Percentiles rank a stretch among this genome's conserved stretches.
Conservation (phyloP, 2,113 vertebrate genomes). For the Acrocephalus arundinaceus region DNA sequence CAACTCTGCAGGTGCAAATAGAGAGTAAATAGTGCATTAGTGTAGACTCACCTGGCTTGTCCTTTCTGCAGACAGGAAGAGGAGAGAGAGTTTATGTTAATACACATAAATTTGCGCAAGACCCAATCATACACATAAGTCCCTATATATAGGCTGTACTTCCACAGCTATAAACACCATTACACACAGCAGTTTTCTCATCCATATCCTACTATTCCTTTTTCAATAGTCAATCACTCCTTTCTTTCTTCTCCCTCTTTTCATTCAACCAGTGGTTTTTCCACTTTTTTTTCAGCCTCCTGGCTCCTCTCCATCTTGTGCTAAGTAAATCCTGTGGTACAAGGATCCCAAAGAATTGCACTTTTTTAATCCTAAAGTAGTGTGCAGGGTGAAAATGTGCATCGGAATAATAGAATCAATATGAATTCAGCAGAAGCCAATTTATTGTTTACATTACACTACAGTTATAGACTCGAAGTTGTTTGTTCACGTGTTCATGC, state of each 20-base stretch:
- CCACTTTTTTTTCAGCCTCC: background rate
- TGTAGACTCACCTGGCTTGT: background rate
- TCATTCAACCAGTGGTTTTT: background rate
- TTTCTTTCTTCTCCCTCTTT: background rate
- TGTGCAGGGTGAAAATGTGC: too few species aligned
- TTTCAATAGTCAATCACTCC: background rate
- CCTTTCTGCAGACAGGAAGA: background rate
- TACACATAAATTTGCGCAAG: background rate
- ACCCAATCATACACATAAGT: background rate
- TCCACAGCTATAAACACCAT: background rate
- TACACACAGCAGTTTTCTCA: background rate
- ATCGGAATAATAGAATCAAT: too few species aligned
- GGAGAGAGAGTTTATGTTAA: background rate
- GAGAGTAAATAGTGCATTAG: background rate
- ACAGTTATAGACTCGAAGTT: too few species aligned
- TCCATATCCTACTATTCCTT: background rate
- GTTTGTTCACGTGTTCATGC: too few species aligned
- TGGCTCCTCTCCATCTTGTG: background rate
- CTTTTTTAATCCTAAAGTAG: background rate
- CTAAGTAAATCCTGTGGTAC: background rate
- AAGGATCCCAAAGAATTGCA: fast-evolving
- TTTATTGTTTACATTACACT: too few species aligned
- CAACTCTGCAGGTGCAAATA: background rate
- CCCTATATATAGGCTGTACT: background rate
- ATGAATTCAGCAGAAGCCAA: too few species aligned